Base-by-base conservation (phyloP, 2,113 vertebrate species). In the Tyto alba region DNA sequence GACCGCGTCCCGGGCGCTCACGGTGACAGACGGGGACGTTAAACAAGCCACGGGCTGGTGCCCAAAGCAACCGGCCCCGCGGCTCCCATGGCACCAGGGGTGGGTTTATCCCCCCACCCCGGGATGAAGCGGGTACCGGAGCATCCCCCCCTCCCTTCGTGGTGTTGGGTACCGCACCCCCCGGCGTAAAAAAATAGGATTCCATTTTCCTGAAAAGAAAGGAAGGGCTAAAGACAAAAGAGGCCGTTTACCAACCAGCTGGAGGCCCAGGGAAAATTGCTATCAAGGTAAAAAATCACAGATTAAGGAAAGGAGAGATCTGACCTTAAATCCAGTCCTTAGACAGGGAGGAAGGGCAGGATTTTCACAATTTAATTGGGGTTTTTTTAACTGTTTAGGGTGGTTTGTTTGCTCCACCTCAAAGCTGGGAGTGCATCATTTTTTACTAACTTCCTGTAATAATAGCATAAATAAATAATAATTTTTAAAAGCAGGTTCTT, bases 141-240 rank as follows among this genome's bases (percentile, higher is more conserved):
- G 79, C 89, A 40, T 48, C 94, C 0, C 53, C 47, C 62, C n/a
- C n/a, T n/a, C n/a, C n/a, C n/a, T n/a, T n/a, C 45, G 1, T 0
- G 72, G 68, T 4, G 0, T 0, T 21, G 34, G 38, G 74, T 36
- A 38, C 36, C 6, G 6, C 50, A 25, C 11, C 27, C 16, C 52
- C 43, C 2, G 0, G 34, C 0, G 14, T 6, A 16, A 11, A 66
- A 75, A 53, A 22, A 40, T 1, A 56, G 13, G 63, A 64, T 87
- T 94, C 63, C 77, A 52, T 91, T 93, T 92, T 93, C 82, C 89
- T 40, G 68, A 56, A 67, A 60, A 84, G 76, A 73, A 84, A 78
- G 95, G 76, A 95, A 91, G 19, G 67, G 87, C 78, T 82, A 85
- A 94, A 97, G 91, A 94, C 93, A 95, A 94, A 97, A 93, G 89